These are phyloP conservation scores for Patella ulyssiponensis DNA, from an alignment of 2,888 invertebrate species.

Conservation along the genomic window DNA sequence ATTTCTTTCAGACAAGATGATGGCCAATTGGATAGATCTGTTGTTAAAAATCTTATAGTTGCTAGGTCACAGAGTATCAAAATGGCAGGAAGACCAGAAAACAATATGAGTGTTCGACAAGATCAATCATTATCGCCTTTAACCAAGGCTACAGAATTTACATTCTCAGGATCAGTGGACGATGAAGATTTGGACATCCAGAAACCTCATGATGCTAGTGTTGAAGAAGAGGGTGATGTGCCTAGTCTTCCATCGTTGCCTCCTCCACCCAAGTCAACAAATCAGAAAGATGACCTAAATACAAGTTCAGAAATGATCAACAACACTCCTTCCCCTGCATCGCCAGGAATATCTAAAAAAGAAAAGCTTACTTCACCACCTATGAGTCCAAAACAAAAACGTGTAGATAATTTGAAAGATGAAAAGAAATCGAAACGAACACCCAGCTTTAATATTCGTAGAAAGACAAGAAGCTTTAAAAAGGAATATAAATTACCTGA, in stretches of 20 bases:
- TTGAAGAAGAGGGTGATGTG: constrained; percentile 41
- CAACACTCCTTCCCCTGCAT: constrained; percentile 28
- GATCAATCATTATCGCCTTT: constrained; percentile 47
- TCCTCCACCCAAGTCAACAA: constrained; percentile 30
- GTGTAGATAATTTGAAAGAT: constrained; percentile 63
- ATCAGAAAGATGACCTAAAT: background rate
- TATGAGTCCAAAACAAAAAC: constrained; percentile 54
- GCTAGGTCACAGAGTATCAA: constrained; percentile 62
- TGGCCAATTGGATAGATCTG: constrained; percentile 50
- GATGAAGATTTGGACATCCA: constrained; percentile 14
- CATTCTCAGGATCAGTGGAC: constrained; percentile 22
- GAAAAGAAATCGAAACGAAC: constrained; percentile 88
- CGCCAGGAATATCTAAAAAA: constrained; percentile 50
- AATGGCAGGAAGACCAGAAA: constrained; percentile 42
- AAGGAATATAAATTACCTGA: constrained; percentile 67
- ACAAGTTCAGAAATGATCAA: background rate
- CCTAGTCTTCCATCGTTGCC: constrained; percentile 49
- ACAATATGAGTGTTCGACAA: constrained; percentile 56
- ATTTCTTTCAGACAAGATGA: constrained; percentile 27
- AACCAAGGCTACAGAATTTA: constrained; percentile 60
- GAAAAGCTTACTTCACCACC: constrained; percentile 53
- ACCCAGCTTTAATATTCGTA: constrained; percentile 93
- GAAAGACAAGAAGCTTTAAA: constrained; percentile 87
- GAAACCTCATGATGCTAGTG: constrained; percentile 11
- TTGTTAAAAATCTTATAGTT: constrained; percentile 57